Percentiles rank a stretch among this genome's conserved stretches.
Evolutionary conservation across 37 sponge, comb jelly and placozoan genomes (phyloP).

Genomic region (Beroe forskalii): DNA sequence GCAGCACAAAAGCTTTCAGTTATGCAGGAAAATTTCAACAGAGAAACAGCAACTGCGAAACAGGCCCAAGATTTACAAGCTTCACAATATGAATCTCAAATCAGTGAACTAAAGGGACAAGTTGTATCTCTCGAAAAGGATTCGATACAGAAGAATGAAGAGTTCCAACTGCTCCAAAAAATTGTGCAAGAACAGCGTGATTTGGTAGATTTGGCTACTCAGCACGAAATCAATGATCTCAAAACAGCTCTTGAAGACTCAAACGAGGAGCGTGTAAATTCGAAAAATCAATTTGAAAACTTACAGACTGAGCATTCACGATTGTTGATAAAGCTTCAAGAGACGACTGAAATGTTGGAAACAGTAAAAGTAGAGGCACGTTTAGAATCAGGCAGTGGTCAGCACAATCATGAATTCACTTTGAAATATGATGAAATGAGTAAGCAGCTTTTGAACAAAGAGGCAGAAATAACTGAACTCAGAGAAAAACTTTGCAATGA

Average conservation of each 20-base stretch:
- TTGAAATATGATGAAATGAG: not conserved
- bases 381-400: not conserved
- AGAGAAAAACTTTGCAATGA: not conserved
- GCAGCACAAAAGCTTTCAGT: not conserved
- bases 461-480: not conserved
- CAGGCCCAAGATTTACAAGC: not conserved
- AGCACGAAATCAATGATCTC: conserved; percentile 9
- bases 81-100: not conserved
- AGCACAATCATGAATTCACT: not conserved
- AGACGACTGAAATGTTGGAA: not conserved
- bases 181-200: not conserved
- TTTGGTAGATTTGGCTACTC: not conserved
- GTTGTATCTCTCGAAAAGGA: not conserved
- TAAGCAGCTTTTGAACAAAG: not conserved
- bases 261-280: not conserved
- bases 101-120: not conserved
- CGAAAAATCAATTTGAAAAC: not conserved
- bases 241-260: conserved; percentile 18
- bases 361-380: not conserved
- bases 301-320: not conserved
- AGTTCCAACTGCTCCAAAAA: not conserved
- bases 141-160: conserved; percentile 7
- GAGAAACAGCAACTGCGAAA: not conserved
- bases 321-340: not conserved
- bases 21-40: not conserved